Evolutionary conservation across 2,113 vertebrate genomes (phyloP).

Genomic region (Gavialis gangeticus): DNA sequence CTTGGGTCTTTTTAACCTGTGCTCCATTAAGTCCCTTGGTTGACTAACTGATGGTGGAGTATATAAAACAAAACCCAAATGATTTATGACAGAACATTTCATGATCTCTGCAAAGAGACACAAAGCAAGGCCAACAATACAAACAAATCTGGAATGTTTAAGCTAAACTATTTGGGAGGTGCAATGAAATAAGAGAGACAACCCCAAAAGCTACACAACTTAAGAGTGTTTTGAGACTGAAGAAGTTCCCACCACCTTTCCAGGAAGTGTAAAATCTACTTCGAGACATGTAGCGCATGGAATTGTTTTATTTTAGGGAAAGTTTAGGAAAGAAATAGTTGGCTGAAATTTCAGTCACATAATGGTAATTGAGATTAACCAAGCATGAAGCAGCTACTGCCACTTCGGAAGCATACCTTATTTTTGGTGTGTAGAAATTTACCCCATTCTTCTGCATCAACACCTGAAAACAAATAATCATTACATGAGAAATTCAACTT

Average conservation of each 20-base stretch:
- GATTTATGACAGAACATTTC: background rate
- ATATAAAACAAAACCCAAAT: background rate
- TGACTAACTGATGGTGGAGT: background rate
- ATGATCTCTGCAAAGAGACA: background rate
- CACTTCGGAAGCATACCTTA: conserved; percentile 84
- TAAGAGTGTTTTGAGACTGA: background rate
- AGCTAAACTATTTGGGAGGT: background rate
- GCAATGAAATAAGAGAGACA: background rate
- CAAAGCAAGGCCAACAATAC: background rate
- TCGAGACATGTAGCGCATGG: background rate
- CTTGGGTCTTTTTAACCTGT: background rate
- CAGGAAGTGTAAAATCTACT: background rate
- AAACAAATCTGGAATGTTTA: background rate
- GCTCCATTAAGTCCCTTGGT: background rate
- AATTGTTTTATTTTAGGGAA: background rate
- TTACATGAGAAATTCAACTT: conserved; percentile 4
- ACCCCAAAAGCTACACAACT: background rate
- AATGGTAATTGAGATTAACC: background rate
- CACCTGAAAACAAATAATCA: conserved; percentile 83
- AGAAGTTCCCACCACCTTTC: background rate
- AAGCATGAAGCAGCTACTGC: background rate
- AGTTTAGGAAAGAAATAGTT: background rate
- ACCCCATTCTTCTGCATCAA: conserved; percentile 97
- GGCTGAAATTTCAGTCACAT: background rate
- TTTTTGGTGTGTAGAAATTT: conserved; percentile 99